Base-by-base conservation (phyloP, 2,113 vertebrate species). In the Ochotona princeps region DNA sequence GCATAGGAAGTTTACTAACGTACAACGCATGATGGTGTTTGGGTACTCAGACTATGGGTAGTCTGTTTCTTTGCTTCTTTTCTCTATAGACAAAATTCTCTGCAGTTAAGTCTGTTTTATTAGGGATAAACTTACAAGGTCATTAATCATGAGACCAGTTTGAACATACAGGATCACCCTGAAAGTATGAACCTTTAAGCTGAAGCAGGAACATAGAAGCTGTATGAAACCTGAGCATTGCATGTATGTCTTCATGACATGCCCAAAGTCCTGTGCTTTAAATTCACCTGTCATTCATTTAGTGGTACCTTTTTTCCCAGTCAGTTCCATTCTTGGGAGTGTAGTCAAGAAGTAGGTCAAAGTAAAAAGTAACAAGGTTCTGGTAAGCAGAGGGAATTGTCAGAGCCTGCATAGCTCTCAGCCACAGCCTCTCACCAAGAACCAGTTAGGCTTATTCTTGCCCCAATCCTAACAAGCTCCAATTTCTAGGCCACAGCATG, bases 141-240 rank as follows among this genome's bases (percentile, higher is more conserved):
- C 76, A 92, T 73, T 30, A 66, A 65, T 90, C 69, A 44, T 87
- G 86, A 81, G 74, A 30, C 69, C 14, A 30, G 25, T 47, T 79
- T 74, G 73, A 87, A 73, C 26, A 44, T 30, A 51, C 30, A 30
- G 28, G 38, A 49, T 92, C 38, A 76, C 63, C 57, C n/a, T 57
- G 75, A 83, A 85, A 92, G 83, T 38, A 81, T 15, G 61, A 86
- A 85, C 82, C 44, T 90, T 57, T 94, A 87, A 90, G 32, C 35
- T 60, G 76, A 78, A 85, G 30, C 87, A 73, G 5, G 18, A 49
- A 90, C 47, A 72, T 61, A 63, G 80, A 28, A 90, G 4, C 76
- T 18, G n/a, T 18, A 4, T 10, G n/a, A 63, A 67, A 70, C 23
- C n/a, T 20, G 47, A 47, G 18, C 65, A 73, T 87, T 63, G 81